phyloP scores from a whole-genome alignment of 2,797 vertebrate genomes.

The Cyclopterus lumpus region DNA sequence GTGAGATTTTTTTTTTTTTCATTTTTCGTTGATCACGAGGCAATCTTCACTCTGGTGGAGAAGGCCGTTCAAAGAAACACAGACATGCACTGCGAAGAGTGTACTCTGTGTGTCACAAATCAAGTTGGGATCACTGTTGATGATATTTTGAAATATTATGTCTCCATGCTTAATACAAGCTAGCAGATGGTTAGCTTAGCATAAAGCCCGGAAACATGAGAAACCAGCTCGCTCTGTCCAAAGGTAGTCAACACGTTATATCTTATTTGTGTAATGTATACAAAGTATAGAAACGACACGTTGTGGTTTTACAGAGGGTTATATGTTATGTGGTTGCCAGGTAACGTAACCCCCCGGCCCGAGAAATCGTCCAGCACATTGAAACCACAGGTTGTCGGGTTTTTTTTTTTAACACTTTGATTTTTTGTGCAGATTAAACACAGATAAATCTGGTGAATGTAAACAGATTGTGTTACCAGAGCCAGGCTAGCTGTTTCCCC shows the following conservation, averaged over 20 bases:
- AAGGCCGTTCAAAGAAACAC: not conserved
- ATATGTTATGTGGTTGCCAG: too few species aligned
- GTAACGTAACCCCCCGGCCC: too few species aligned
- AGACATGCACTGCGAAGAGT: not conserved
- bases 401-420: not conserved
- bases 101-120: not conserved
- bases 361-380: not conserved
- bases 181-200: not conserved
- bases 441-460: not conserved
- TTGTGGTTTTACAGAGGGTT: not conserved
- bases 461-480: not conserved
- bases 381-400: not conserved
- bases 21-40: not conserved
- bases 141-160: too few species aligned
- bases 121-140: not conserved
- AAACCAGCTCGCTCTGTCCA: not conserved
- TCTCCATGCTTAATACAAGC: not conserved
- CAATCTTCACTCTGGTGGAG: not conserved
- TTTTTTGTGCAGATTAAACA: not conserved
- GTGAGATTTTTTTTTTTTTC: not conserved
- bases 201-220: not conserved
- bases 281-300: not conserved
- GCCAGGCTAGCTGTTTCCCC: not conserved
- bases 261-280: not conserved
- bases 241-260: not conserved